Conservation (phyloP, 2,888 invertebrate genomes). For the Amphipoea oculea region DNA sequence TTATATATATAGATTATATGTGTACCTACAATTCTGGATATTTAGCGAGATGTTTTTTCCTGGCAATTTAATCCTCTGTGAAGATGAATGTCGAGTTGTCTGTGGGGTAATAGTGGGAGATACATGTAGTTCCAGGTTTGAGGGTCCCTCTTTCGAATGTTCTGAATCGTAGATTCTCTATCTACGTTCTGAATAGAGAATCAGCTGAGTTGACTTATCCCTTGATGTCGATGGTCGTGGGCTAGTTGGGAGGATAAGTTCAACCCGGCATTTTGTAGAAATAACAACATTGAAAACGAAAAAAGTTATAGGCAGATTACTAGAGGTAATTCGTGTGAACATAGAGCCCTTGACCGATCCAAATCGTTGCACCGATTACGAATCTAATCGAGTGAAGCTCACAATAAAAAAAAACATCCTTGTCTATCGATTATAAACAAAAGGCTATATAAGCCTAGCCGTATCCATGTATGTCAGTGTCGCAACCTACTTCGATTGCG, state of each 20-base stretch:
- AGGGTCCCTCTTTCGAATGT: too few relatives aligned
- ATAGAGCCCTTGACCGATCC: constrained; percentile 81
- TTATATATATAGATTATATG: too few relatives aligned
- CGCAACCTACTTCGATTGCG: constrained; percentile 87
- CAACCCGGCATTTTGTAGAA: neutral
- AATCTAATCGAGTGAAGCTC: constrained; percentile 78
- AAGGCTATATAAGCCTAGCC: constrained; percentile 84
- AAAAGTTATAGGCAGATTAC: neutral
- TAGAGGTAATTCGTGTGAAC: constrained; percentile 27
- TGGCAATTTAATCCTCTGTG: too few relatives aligned
- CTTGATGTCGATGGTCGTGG: too few relatives aligned
- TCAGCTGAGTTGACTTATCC: too few relatives aligned
- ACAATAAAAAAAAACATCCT: constrained; percentile 79
- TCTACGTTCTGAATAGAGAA: too few relatives aligned
- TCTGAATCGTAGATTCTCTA: too few relatives aligned
- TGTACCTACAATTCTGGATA: too few relatives aligned
- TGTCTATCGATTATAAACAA: constrained; percentile 78
- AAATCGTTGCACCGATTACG: constrained; percentile 80
- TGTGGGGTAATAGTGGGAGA: too few relatives aligned
- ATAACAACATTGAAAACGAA: neutral
- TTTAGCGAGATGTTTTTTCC: too few relatives aligned
- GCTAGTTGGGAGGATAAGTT: neutral
- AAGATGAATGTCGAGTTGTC: too few relatives aligned
- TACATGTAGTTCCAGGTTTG: too few relatives aligned
- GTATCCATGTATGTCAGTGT: constrained; percentile 89